Percentiles rank a stretch among this genome's conserved stretches.
Conservation (phyloP, 2,888 invertebrate genomes). For the Athalia circularis region DNA sequence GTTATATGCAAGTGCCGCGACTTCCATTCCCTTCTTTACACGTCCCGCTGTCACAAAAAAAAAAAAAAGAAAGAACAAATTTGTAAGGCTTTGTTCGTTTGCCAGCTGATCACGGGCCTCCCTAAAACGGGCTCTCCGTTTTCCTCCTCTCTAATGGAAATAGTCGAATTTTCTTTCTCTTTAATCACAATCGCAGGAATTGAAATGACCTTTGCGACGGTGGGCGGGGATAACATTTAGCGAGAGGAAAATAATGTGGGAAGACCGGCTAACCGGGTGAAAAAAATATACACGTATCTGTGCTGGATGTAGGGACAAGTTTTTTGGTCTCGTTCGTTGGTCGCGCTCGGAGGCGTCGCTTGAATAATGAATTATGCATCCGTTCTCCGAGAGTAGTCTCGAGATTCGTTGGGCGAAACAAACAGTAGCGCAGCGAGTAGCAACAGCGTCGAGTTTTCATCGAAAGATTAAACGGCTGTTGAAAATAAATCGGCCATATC, state of each 20-base stretch:
- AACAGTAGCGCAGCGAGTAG: too few relatives aligned
- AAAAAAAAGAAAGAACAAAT: too few relatives aligned
- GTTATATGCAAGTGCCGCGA: background rate
- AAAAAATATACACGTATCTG: background rate
- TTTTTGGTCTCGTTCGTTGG: too few relatives aligned
- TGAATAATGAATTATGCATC: background rate
- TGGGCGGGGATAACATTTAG: background rate
- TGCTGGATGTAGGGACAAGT: too few relatives aligned
- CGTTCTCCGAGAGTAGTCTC: constrained; percentile 13
- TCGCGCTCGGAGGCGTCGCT: background rate
- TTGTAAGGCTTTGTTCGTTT: constrained; percentile 13
- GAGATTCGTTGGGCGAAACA: background rate
- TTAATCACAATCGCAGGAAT: constrained; percentile 34
- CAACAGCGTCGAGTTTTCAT: constrained; percentile 12
- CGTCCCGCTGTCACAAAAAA: background rate
- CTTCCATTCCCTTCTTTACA: background rate
- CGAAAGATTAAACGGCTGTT: constrained; percentile 40
- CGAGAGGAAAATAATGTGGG: constrained; percentile 1
- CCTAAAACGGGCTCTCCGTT: background rate
- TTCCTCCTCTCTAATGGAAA: too few relatives aligned
- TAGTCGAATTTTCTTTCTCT: too few relatives aligned
- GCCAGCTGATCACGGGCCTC: constrained; percentile 25
- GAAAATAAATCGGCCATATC: constrained; percentile 37
- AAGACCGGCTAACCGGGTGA: background rate
- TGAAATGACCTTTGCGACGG: constrained; percentile 13